Evolutionary conservation across 1,140 invertebrate genomes (phyloP), one percentile per base, ranked within the genome.

Genomic region (Propsilocerus akamusi): DNA sequence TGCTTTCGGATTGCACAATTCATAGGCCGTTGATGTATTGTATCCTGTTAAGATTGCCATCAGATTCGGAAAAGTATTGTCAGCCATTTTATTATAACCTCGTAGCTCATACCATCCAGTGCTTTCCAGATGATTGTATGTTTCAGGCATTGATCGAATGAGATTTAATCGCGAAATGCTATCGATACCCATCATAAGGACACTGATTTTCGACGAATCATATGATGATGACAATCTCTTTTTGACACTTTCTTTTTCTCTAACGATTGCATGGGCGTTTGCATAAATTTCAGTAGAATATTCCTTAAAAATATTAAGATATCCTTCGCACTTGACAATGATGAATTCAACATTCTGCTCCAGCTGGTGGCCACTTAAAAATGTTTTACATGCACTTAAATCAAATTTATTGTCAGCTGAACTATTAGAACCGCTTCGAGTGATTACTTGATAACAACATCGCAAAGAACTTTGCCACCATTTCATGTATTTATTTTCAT

Each of bases 31-130:
- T 11, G 56, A 54, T 46, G 66, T 57, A 60, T 62, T 76, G 34
- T 72, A 68, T 3, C 85, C 86, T 2, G 78, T 81, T 20, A 88
- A 63, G 3, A 82, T 63, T 0, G 85, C 80, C 72, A 89, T 81
- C 17, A 90, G 58, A 62, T 90, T 90, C 0, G 84, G 83, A 59
- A 83, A 87, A 1, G 83, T 88, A 54, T 88, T 87, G 55, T 85
- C 83, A 2, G 75, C 84, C 52, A 74, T 63, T 71, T 41, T 41
- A 41, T 41, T 41, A 5, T 7, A 41, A 17, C 8, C 34, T 22
- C 17, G 5, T 20, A 41, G 17, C 4, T 41, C 34, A 17, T 17
- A 17, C 34, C 34, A 41, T 5, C 22, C 8, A 8, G 17, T 41
- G 10, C 22, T 20, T 20, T 20, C 62, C 6, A 83, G 58, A 55